Evolutionary conservation across 1,140 invertebrate species (phyloP).

Genomic region (Andricus grossulariae): DNA sequence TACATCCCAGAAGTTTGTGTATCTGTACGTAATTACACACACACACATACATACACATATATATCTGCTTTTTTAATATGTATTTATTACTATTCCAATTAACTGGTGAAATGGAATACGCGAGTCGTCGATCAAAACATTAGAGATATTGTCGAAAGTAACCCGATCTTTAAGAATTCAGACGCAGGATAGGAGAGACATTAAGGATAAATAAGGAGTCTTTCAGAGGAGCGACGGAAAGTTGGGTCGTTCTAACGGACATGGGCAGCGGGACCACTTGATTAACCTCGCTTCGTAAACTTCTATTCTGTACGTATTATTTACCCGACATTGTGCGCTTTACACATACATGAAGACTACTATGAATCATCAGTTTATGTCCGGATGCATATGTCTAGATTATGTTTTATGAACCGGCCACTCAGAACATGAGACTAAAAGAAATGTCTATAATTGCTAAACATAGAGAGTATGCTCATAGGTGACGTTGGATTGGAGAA

Average conservation of each 20-base stretch:
- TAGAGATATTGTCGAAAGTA: constrained; percentile 55
- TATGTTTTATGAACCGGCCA: background rate
- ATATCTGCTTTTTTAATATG: background rate
- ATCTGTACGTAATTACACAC: background rate
- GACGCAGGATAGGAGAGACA: background rate
- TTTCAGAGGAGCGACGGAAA: constrained; percentile 39
- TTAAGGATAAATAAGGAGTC: constrained; percentile 53
- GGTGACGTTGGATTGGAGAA: too few species aligned
- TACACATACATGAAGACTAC: constrained; percentile 1
- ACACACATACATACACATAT: background rate
- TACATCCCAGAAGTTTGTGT: background rate
- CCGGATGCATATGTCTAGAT: background rate
- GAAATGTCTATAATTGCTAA: background rate
- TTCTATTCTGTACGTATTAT: background rate
- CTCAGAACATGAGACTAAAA: background rate
- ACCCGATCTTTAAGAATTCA: constrained; percentile 44
- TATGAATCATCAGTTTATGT: background rate
- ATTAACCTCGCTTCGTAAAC: constrained; percentile 45
- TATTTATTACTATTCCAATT: constrained; percentile 40
- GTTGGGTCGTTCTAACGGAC: constrained; percentile 33
- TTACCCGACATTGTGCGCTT: background rate
- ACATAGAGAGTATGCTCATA: too few species aligned
- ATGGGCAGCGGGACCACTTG: constrained; percentile 33
- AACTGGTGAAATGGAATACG: constrained; percentile 50
- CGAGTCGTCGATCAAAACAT: constrained; percentile 46